Conservation (phyloP, 2,888 invertebrate genomes). For the Leistus spinibarbis region DNA sequence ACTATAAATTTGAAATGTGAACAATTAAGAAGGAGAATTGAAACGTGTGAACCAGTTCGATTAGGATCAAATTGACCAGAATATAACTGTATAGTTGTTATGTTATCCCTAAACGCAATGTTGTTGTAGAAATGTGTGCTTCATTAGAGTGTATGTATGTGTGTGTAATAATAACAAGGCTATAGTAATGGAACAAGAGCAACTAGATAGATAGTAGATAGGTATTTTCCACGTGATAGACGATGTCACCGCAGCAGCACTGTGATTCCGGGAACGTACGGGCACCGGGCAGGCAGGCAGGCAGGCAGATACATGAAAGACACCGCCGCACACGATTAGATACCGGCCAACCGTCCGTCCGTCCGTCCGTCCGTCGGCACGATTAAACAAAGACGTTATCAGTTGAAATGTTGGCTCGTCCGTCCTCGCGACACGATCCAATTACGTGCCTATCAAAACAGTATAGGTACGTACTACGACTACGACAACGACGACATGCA, state of each 20-base stretch:
- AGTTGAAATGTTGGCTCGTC: constrained; percentile 10
- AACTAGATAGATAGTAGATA: not conserved
- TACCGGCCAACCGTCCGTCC: too few species aligned
- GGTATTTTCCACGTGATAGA: not conserved
- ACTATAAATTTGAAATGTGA: too few species aligned
- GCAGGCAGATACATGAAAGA: constrained; percentile 11
- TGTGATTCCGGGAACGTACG: constrained; percentile 5
- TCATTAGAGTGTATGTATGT: not conserved
- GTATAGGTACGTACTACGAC: too few species aligned
- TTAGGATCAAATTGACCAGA: not conserved
- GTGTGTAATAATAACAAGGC: not conserved
- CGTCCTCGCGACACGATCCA: constrained; percentile 8
- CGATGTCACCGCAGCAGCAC: not conserved
- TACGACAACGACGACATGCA: constrained; percentile 1
- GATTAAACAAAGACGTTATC: constrained; percentile 13
- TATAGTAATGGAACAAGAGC: not conserved
- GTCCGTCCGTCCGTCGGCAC: too few species aligned
- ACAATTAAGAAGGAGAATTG: not conserved
- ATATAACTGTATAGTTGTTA: not conserved
- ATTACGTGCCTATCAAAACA: not conserved
- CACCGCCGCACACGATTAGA: constrained; percentile 17
- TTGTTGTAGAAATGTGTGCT: not conserved
- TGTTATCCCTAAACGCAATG: not conserved
- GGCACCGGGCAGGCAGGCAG: not conserved
- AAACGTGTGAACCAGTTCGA: not conserved